Base-by-base conservation (phyloP, 2,888 invertebrate species). In the Scaptomyza flava region DNA sequence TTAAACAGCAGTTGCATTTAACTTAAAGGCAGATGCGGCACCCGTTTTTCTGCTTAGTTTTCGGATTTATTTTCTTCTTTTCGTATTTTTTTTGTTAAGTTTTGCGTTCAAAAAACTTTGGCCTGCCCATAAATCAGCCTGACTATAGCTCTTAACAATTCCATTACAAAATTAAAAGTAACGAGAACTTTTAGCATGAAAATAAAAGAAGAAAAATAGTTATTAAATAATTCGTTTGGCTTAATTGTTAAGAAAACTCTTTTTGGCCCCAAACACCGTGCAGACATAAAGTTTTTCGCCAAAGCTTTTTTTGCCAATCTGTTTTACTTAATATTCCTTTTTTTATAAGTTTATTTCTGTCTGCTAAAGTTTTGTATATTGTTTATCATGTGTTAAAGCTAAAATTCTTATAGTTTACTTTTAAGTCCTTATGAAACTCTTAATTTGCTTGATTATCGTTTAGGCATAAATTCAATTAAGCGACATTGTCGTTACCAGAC, bases 401-500 rank as follows among this genome's bases (percentile, higher is more conserved):
- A 42, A 70, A 63, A 8, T 12, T 36, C 23, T 23, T 4, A 12
- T 54, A 57, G 12, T 34, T 12, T 9, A 47, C 58, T 48, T 67
- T 66, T 52, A 66, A 71, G 71, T 51, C 43, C 54, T 59, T 67
- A 63, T 47, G 53, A 63, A 89, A 82, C 84, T 86, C 84, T 90
- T 89, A 86, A 89, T 90, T 90, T 89, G 79, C 81, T 79, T 89
- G 88, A 89, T 90, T 90, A 90, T 89, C 90, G 86, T 52, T 89
- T 70, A 73, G 77, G 78, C 82, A 89, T 88, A 88, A 89, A 80
- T 84, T 78, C 77, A 81, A 77, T 87, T 76, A 76, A 74, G 54
- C 61, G 67, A 69, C 70, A 80, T 79, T 79, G 71, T 74, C 72
- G 72, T 79, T 79, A 68, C 72, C 64, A 38, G 50, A 51, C 59